These are phyloP conservation scores for Epinotia bilunana DNA, from an alignment of 2,888 invertebrate species.

Conservation along the genomic window DNA sequence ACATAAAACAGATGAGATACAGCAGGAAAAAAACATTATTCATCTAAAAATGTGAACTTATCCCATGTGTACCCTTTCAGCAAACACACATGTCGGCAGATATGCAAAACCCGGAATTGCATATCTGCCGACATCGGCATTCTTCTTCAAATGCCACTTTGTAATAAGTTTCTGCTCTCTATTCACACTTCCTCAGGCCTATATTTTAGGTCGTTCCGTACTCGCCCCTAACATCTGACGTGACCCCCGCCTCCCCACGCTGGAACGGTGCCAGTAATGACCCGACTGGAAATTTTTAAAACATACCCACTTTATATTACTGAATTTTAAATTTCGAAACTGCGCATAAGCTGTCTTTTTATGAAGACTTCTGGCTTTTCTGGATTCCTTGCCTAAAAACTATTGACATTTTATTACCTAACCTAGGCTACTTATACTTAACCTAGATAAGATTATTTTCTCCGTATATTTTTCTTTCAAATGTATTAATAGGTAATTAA, in stretches of 20 bases:
- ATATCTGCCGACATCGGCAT: not conserved
- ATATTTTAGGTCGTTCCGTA: constrained; percentile 25
- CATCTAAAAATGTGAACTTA: no score
- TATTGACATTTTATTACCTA: no score
- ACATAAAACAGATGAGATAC: no score
- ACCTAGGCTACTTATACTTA: no score
- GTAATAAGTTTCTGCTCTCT: not conserved
- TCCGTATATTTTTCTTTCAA: no score
- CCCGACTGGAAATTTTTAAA: constrained; percentile 23
- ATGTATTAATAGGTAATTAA: no score
- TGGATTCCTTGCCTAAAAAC: no score
- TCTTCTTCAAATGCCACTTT: not conserved
- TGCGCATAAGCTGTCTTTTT: not conserved
- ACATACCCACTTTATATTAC: constrained; percentile 14
- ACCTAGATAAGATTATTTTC: no score
- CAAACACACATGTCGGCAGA: no score
- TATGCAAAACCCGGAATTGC: not conserved
- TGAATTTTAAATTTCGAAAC: constrained; percentile 7
- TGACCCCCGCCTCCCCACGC: not conserved
- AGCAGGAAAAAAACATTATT: no score
- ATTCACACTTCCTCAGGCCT: not conserved
- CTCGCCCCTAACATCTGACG: constrained; percentile 2
- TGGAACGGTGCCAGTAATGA: constrained; percentile 34
- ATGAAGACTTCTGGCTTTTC: not conserved
- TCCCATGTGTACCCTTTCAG: no score